Evolutionary conservation across 2,797 vertebrate species (phyloP).

Genomic region (Synanceia verrucosa): DNA sequence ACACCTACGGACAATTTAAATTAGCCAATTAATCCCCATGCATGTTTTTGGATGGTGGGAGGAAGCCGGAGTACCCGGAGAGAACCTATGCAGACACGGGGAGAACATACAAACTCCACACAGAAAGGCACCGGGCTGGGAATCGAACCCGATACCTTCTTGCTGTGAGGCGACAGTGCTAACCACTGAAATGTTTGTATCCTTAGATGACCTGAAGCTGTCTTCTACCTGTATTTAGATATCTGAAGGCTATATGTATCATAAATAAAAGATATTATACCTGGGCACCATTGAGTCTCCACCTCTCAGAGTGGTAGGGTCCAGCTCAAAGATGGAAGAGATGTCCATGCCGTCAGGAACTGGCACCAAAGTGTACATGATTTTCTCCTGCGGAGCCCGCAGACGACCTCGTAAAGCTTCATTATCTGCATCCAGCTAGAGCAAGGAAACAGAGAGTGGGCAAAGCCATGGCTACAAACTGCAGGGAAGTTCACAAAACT

Average conservation of each 20-base stretch:
- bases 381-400: constrained; percentile 88
- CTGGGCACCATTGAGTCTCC: constrained; percentile 98
- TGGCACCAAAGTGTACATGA: constrained; percentile 94
- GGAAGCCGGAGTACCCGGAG: too few species aligned
- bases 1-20: too few species aligned
- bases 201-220: background rate
- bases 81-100: too few species aligned
- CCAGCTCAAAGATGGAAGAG: constrained; percentile 98
- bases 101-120: too few species aligned
- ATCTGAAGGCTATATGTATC: background rate
- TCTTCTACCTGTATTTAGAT: background rate
- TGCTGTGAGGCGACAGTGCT: too few species aligned
- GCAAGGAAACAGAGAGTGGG: background rate
- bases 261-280: constrained; percentile 68
- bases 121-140: too few species aligned
- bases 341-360: constrained; percentile 98
- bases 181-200: background rate
- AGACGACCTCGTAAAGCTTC: constrained; percentile 88
- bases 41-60: too few species aligned
- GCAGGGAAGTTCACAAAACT: background rate
- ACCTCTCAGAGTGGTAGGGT: constrained; percentile 95
- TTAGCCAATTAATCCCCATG: too few species aligned
- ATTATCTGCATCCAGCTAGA: constrained; percentile 92
- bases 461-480: background rate
- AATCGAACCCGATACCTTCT: too few species aligned